Conservation (phyloP, 2,113 vertebrate genomes). For the Guaruba guarouba region DNA sequence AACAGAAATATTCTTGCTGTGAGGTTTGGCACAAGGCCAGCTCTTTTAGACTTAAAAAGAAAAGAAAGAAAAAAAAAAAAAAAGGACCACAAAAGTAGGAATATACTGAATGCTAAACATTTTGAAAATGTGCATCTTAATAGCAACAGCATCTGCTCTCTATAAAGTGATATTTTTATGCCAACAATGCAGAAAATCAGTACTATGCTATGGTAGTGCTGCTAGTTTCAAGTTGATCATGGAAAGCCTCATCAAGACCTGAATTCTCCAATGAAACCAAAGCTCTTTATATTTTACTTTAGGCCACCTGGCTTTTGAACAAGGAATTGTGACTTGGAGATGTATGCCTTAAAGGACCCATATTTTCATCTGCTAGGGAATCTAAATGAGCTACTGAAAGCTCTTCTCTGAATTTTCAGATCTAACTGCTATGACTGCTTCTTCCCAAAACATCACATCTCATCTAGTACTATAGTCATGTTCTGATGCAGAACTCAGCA, state of each 20-base stretch:
- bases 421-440: not conserved
- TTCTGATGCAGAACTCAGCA: not conserved
- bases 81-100: not conserved
- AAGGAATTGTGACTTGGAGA: not conserved
- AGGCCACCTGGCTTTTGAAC: not conserved
- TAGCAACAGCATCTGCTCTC: not conserved
- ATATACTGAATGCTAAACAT: not conserved
- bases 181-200: not conserved
- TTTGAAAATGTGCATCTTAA: not conserved
- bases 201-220: not conserved
- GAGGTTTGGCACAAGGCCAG: not conserved
- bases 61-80: not conserved
- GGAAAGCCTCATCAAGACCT: not conserved
- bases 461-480: not conserved
- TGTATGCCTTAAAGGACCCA: not conserved
- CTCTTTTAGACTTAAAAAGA: not conserved
- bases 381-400: not conserved
- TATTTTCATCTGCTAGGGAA: not conserved
- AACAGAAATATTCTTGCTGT: not conserved
- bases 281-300: not conserved
- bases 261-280: not conserved
- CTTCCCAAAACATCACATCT: not conserved
- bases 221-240: not conserved
- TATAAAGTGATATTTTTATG: not conserved
- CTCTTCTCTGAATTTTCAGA: not conserved